Conservation (phyloP, 2,113 vertebrate genomes). For the Amazona guildingii region DNA sequence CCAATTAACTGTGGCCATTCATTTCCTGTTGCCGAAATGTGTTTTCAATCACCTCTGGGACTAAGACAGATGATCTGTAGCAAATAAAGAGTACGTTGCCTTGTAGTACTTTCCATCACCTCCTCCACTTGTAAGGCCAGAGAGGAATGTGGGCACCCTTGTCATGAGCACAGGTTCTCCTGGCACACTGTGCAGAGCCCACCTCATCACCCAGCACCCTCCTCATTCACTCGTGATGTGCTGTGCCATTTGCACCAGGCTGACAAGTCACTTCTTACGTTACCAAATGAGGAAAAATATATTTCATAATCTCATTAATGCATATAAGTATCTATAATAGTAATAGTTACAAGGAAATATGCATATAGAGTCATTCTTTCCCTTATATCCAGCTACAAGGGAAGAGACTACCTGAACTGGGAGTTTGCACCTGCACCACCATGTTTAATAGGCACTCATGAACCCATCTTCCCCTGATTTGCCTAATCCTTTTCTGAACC, state of each 20-base stretch:
- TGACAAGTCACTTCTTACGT: background rate
- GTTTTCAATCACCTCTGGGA: slow-evolving; percentile 1
- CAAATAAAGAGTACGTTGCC: background rate
- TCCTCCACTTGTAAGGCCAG: background rate
- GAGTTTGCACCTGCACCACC: background rate
- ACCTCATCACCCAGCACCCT: background rate
- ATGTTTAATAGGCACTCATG: background rate
- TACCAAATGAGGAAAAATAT: background rate
- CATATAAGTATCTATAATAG: background rate
- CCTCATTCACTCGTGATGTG: background rate
- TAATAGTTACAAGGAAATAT: background rate
- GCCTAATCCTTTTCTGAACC: background rate
- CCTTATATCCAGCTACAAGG: background rate
- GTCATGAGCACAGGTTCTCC: rapidly evolving
- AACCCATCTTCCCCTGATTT: background rate
- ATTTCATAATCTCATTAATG: background rate
- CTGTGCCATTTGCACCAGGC: background rate
- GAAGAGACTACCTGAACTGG: background rate
- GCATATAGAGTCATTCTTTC: background rate
- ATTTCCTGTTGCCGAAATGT: slow-evolving; percentile 15
- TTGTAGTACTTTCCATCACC: background rate
- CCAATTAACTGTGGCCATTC: background rate
- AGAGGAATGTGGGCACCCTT: background rate
- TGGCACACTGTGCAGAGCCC: background rate
- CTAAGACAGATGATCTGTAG: background rate